Evolutionary conservation across 2,888 invertebrate species (phyloP).

Genomic region (Brachylomia viminalis): DNA sequence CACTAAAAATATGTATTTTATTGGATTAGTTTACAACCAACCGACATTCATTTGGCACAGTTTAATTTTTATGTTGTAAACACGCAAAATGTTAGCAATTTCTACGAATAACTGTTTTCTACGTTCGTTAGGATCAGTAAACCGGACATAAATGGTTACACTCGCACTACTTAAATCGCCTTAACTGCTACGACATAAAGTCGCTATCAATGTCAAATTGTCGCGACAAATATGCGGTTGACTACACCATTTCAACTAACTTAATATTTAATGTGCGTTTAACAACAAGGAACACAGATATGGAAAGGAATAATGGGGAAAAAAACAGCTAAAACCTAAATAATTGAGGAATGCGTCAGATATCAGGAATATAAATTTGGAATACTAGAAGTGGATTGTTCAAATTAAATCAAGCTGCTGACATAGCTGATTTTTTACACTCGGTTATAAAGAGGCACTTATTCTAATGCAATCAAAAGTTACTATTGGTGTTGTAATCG

Average conservation of each 20-base stretch:
- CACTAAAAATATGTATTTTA: constrained; percentile 1
- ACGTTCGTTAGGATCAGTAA: not conserved
- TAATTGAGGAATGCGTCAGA: constrained; percentile 22
- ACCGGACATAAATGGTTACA: not conserved
- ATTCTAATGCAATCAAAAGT: not conserved
- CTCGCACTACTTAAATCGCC: not conserved
- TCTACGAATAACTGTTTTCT: not conserved
- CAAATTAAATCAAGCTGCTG: not conserved
- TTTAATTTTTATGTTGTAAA: not conserved
- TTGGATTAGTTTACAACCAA: constrained; percentile 7
- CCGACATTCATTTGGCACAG: constrained; percentile 22
- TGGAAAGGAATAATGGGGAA: not conserved
- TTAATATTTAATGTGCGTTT: not conserved
- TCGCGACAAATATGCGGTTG: not conserved
- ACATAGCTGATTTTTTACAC: not conserved
- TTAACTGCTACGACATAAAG: not conserved
- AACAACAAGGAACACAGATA: not conserved
- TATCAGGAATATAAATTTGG: constrained; percentile 2
- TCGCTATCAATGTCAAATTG: not conserved
- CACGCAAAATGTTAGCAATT: not conserved
- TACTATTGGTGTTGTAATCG: not conserved
- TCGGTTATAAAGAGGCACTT: not conserved
- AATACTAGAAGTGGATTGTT: not conserved
- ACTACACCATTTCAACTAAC: not conserved
- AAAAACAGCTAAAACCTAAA: not conserved